These are phyloP conservation scores for Erebia ligea DNA, from an alignment of 2,888 invertebrate genomes.

Conservation along the genomic window DNA sequence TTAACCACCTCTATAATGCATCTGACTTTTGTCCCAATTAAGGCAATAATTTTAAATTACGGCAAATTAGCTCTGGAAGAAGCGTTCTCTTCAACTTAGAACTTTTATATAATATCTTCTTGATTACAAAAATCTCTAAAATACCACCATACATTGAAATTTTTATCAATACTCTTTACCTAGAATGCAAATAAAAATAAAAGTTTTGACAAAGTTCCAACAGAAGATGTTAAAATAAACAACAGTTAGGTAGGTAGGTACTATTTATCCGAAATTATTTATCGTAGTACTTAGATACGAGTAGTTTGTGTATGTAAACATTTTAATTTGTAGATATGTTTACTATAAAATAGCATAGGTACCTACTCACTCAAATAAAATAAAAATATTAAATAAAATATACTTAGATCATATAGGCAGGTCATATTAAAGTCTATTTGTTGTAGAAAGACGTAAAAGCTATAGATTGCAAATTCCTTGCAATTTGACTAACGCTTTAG, in stretches of 20 bases:
- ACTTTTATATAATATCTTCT: not conserved
- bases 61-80: conserved; percentile 37
- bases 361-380: too few species aligned
- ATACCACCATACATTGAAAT: not conserved
- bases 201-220: conserved; percentile 18
- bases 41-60: conserved; percentile 44
- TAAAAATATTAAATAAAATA: too few species aligned
- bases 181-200: conserved; percentile 11
- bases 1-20: conserved; percentile 34
- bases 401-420: too few species aligned
- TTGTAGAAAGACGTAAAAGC: too few species aligned
- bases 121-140: not conserved
- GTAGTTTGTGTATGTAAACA: too few species aligned
- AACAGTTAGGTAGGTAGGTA: conserved; percentile 11
- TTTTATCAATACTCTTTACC: too few species aligned
- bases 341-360: too few species aligned
- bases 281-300: too few species aligned
- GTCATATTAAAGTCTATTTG: too few species aligned
- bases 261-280: not conserved
- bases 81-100: conserved; percentile 5
- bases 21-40: conserved; percentile 43
- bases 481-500: too few species aligned
- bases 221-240: conserved; percentile 6
- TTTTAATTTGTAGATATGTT: too few species aligned
- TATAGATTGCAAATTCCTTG: too few species aligned